Base-by-base conservation (phyloP, 2,113 vertebrate species). In the Urocynchramus pylzowi region DNA sequence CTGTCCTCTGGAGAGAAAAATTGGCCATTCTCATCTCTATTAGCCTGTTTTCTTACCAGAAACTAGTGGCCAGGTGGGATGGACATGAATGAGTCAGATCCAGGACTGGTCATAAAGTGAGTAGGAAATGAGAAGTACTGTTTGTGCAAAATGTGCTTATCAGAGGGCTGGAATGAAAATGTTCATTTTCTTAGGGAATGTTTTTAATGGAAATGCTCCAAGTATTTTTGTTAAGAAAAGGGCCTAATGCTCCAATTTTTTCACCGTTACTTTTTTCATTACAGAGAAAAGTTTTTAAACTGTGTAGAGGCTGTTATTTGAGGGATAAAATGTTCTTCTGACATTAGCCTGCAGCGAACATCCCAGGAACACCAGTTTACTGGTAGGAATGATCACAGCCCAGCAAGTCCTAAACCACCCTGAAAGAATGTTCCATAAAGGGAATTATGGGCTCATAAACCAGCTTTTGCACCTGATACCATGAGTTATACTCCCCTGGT, bases 111-210 rank as follows among this genome's bases (percentile, higher is more conserved):
- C 82, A 73, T 64, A 59, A 81, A 89, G 61, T 7, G 41, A 86
- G 59, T 50, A 92, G 94, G 94, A 95, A 96, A 93, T 67, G 56
- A 78, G 61, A 89, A 82, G 94, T 39, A 91, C 82, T 94, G 84
- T 95, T 91, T 5, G 1, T 79, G 87, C 65, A 76, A 89, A 96
- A 97, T 90, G 88, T 95, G 92, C 95, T 97, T 94, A 96, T 95
- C 93, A 78, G 84, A 93, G 57, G 16, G 37, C 49, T 84, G 87
- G 77, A 89, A 78, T 28, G 27, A 79, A 89, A 91, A 57, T 6
- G 39, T 56, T 92, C 53, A 18, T 93, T 95, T 95, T 96, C 75
- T 94, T 85, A 19, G 28, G 50, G 39, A 90, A 91, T 91, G 91
- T 92, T 95, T 96, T 71, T 71, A 70, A 30, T 92, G 91, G 94